Percentiles rank a stretch among this genome's conserved stretches.
Evolutionary conservation across 1,140 invertebrate species (phyloP).

Genomic region (Drosophila nasuta): DNA sequence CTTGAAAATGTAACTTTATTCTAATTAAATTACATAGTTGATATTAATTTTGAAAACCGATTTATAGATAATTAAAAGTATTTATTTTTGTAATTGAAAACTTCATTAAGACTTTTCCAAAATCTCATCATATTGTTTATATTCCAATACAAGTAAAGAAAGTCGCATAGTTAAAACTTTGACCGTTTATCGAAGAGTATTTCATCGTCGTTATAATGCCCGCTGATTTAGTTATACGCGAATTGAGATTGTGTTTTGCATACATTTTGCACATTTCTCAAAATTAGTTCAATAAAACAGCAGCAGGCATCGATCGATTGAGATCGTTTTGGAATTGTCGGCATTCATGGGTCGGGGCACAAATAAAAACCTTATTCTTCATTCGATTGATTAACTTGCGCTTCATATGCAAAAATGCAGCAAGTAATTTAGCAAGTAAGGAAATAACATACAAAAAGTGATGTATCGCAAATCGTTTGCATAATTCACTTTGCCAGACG

Average conservation of each 20-base stretch:
- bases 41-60: too few relatives aligned
- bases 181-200: neutral
- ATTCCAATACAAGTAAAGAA: too few relatives aligned
- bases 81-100: too few relatives aligned
- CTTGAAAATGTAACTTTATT: too few relatives aligned
- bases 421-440: constrained; percentile 38
- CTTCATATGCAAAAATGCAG: constrained; percentile 46
- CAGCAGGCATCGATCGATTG: constrained; percentile 51
- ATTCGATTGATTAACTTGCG: constrained; percentile 59
- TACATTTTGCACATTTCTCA: constrained; percentile 69
- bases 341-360: constrained; percentile 43
- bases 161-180: neutral
- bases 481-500: constrained; percentile 25
- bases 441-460: neutral
- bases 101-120: too few relatives aligned
- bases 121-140: too few relatives aligned
- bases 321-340: constrained; percentile 67
- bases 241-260: constrained; percentile 16
- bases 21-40: too few relatives aligned
- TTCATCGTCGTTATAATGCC: neutral
- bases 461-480: constrained; percentile 34
- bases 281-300: constrained; percentile 71
- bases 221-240: neutral
- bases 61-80: too few relatives aligned
- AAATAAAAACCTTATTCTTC: constrained; percentile 3